Base-by-base conservation (phyloP, 2,797 vertebrate species). In the Macroramphosus scolopax region DNA sequence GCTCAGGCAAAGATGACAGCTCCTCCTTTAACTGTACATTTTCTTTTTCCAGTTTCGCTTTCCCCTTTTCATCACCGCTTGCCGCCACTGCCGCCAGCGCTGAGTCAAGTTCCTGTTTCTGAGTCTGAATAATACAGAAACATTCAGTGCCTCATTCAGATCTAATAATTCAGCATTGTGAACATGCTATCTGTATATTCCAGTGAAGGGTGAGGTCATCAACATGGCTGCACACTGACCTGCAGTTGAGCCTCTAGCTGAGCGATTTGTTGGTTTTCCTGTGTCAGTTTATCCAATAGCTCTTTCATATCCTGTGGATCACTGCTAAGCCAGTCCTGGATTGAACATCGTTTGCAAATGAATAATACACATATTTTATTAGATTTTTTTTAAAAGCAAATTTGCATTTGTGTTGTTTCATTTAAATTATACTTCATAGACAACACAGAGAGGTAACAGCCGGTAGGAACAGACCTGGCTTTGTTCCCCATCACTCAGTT, bases 261-360 rank as follows among this genome's bases (percentile, higher is more conserved):
- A 54, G 89, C 72, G 61, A 95, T 94, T 53, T 95, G 92, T 73
- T 94, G 92, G 83, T 93, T 95, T 89, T 96, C 93, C 75, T 92
- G 93, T 59, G 91, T 91, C 67, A 97, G 85, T 79, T 87, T 93
- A 77, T 95, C 92, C 75, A 96, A 78, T 34, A 96, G 84, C 36
- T 77, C 80, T 77, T 87, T 79, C 66, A 81, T 83, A 73, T 83
- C 78, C 79, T 85, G 79, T 51, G 83, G 80, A 78, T 83, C 72
- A 51, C 43, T 5, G 50, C 59, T 76, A 50, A 77, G 68, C 72
- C 70, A 63, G 26, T 75, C 82, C 86, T 86, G 77, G 61, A 81
- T 53, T 9, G 28, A 38, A 58, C 69, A 58, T 38, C n/a, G 59
- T 57, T 41, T 33, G 54, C 48, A 58, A 69, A 59, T 61, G 43